Evolutionary conservation across 2,888 invertebrate genomes (phyloP).

Genomic region (Campoplex capitator): DNA sequence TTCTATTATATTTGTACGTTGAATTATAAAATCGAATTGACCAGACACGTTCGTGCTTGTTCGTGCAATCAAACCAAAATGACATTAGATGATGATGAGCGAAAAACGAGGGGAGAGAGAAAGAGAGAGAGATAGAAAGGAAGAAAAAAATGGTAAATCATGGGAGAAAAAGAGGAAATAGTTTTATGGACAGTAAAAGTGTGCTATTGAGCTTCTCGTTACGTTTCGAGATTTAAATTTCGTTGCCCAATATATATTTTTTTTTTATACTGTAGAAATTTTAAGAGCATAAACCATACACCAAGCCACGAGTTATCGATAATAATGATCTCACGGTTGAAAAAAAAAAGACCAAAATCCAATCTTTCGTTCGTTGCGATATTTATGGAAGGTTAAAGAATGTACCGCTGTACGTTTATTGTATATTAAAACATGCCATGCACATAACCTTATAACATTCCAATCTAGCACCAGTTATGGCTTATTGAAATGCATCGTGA

Average conservation of each 20-base stretch:
- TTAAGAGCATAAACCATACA: slow-evolving; percentile 40
- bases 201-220: slow-evolving; percentile 66
- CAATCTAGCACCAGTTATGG: slow-evolving; percentile 66
- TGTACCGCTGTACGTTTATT: slow-evolving; percentile 52
- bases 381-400: slow-evolving; percentile 5
- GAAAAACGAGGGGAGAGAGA: slow-evolving; percentile 47
- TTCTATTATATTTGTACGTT: slow-evolving; percentile 85
- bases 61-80: slow-evolving; percentile 67
- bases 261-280: slow-evolving; percentile 36
- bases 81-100: slow-evolving; percentile 52
- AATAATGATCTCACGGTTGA: slow-evolving; percentile 37
- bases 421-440: slow-evolving; percentile 60
- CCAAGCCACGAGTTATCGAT: slow-evolving; percentile 38
- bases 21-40: slow-evolving; percentile 83
- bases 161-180: slow-evolving; percentile 48
- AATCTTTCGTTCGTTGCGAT: slow-evolving; percentile 43
- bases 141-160: slow-evolving; percentile 49
- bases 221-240: slow-evolving; percentile 64
- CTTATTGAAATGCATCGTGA: slow-evolving; percentile 59
- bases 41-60: slow-evolving; percentile 74
- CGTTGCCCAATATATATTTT: slow-evolving; percentile 63
- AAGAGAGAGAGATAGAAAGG: slow-evolving; percentile 10
- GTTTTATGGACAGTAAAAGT: slow-evolving; percentile 61
- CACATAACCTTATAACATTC: slow-evolving; percentile 63
- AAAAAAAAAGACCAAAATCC: slow-evolving; percentile 25